Percentiles rank a stretch among this genome's conserved stretches.
These are phyloP conservation scores for Paralichthys olivaceus DNA, from an alignment of 2,113 vertebrate species.

Conservation along the genomic window DNA sequence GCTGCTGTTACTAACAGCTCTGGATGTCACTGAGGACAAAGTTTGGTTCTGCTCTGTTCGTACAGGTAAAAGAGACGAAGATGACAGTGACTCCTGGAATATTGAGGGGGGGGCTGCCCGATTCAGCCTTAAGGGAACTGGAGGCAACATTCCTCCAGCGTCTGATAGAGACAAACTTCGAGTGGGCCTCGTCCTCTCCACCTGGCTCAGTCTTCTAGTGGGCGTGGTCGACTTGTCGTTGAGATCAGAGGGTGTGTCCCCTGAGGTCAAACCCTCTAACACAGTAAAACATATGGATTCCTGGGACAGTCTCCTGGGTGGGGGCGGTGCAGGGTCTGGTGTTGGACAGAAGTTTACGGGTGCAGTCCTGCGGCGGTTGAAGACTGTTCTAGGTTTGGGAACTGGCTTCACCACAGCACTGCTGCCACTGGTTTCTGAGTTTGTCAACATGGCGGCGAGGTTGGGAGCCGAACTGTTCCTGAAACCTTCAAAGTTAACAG, in stretches of 20 bases:
- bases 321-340: slow-evolving; percentile 6
- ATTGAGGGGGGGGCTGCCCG: slow-evolving; percentile 17
- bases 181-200: slow-evolving; percentile 24
- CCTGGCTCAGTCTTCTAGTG: slow-evolving; percentile 11
- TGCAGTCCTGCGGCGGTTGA: slow-evolving; percentile 80
- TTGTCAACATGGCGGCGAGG: slow-evolving; percentile 61
- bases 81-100: slow-evolving; percentile 35
- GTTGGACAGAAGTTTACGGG: slow-evolving; percentile 36
- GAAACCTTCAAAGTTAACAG: slow-evolving; percentile 48
- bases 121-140: slow-evolving; percentile 75
- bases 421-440: slow-evolving; percentile 22
- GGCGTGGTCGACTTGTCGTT: slow-evolving; percentile 23
- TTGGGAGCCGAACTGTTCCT: slow-evolving; percentile 67
- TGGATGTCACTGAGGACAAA: slow-evolving; percentile 29
- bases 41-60: background rate
- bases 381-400: slow-evolving; percentile 94
- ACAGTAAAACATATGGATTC: slow-evolving; percentile 74
- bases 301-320: slow-evolving; percentile 61
- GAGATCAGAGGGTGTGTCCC: slow-evolving; percentile 40
- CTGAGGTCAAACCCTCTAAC: slow-evolving; percentile 73
- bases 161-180: slow-evolving; percentile 58
- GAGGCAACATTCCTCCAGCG: slow-evolving; percentile 57
- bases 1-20: slow-evolving; percentile 55
- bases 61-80: slow-evolving; percentile 27
- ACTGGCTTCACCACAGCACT: slow-evolving; percentile 81